Evolutionary conservation across 2,113 vertebrate genomes (phyloP), one percentile per base, ranked within the genome.

Genomic region (Clarias gariepinus): DNA sequence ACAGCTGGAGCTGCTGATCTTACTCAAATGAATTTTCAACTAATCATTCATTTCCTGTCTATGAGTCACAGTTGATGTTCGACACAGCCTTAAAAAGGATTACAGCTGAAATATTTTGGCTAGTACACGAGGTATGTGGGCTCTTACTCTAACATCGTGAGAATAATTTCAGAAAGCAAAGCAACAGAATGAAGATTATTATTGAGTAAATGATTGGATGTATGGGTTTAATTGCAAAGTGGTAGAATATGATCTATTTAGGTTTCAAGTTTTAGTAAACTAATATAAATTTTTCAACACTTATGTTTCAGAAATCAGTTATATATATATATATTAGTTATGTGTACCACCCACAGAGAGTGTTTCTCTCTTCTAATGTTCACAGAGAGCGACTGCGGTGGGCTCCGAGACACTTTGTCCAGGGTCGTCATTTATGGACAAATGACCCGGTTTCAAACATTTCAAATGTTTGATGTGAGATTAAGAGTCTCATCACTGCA

Each of bases 1-100:
- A 8, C 94, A 95, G 83, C 94, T 95, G 21, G 93, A 95, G 58
- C 91, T 94, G 30, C 91, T 94, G 30, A 91, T 94, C 78, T 96
- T 96, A n/a, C 41, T n/a, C 73, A 41, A 16, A 52, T 76, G 73
- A 53, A 53, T 52, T n/a, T 53, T 21, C 12, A 52, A 23, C 47
- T 76, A n/a, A 74, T 53, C 10, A 5, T 81, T 64, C 30, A 28
- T 23, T 1, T 82, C 71, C 57, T 91, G 94, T 57, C 66, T 89
- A 81, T 91, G 87, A 87, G 58, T 90, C 90, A n/a, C 92, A 90
- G 64, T 7, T 71, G 71, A 53, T 88, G 4, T 92, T 90, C 83
- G 55, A 28, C 36, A 89, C 84, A 55, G 57, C 89, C 89, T 68
- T 87, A 88, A 85, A 47, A 85, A 84, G 88, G 86, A 95, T 36